These are phyloP conservation scores for Cosmopolites sordidus DNA, from an alignment of 2,888 invertebrate species.

Conservation along the genomic window DNA sequence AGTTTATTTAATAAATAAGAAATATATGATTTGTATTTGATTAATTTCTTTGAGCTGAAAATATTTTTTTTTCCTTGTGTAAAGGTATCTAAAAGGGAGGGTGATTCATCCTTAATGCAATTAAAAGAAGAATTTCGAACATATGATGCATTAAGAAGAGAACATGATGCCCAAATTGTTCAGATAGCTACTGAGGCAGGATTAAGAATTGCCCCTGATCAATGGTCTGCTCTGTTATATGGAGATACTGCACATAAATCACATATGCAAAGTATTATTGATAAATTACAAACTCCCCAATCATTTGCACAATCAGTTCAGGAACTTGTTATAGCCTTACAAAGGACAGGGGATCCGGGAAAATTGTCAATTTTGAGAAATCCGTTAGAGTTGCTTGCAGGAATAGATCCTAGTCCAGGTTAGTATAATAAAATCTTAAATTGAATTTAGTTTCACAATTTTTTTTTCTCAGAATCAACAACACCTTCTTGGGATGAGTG, in stretches of 20 bases:
- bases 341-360: constrained; percentile 83
- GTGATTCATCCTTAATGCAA: constrained; percentile 97
- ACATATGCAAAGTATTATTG: constrained; percentile 93
- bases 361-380: constrained; percentile 72
- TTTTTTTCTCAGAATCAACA: constrained; percentile 53
- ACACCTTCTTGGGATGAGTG: constrained; percentile 62
- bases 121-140: constrained; percentile 94
- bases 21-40: too few species aligned
- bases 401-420: constrained; percentile 83
- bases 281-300: constrained; percentile 89
- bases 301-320: constrained; percentile 89
- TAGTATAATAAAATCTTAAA: constrained; percentile 13
- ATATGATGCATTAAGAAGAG: constrained; percentile 87
- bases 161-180: constrained; percentile 98
- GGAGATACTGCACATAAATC: constrained; percentile 94
- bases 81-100: constrained; percentile 90
- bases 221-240: constrained; percentile 95
- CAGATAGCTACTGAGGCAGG: constrained; percentile 98
- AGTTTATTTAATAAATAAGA: too few species aligned
- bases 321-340: constrained; percentile 84
- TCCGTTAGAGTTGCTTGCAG: constrained; percentile 79
- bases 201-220: constrained; percentile 93
- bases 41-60: too few species aligned
- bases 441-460: too few species aligned
- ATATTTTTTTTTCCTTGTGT: too few species aligned